Base-by-base conservation (phyloP, 2,888 invertebrate genomes). In the Bellardia pandia region DNA sequence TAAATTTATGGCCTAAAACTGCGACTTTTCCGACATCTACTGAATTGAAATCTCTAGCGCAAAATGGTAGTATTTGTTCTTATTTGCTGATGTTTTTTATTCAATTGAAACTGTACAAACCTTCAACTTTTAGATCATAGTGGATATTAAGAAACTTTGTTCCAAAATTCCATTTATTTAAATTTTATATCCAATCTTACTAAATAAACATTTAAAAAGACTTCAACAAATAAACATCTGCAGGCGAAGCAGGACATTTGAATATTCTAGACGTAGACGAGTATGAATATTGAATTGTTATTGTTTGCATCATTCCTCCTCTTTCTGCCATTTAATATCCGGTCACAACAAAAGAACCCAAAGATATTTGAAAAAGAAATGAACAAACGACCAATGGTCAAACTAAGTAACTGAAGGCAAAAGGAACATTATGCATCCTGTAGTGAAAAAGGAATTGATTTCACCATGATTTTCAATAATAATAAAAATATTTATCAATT, bases 341-440 rank as follows among this genome's bases (percentile, higher is more conserved):
- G 85, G 75, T 79, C 33, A 13, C 53, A 82, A 85, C 85, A 80
- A 85, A 83, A 51, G 69, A 76, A 75, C 8, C 30, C 8, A 68
- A 81, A 64, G 45, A 40, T 58, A 85, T 71, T 53, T n/a, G 42
- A 42, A 85, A 68, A 62, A 62, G 51, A 16, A 76, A 56, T 30
- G 30, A 69, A 78, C 33, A 77, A 79, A 74, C 81, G 78, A 81
- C 85, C 87, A 87, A 75, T 74, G 85, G 87, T 82, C 87, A 85
- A 51, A 77, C 60, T 68, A 77, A 80, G 64, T 74, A 69, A 80
- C 69, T 83, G 37, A 45, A 77, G 56, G 60, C 16, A 81, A 62
- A 77, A 81, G 85, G 78, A 87, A 85, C 87, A 85, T 87, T 78
- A 81, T 85, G 87, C 87, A 87, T 87, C 87, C 87, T 87, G 87